Evolutionary conservation across 2,888 invertebrate species (phyloP).

Genomic region (Electrophaes corylata): DNA sequence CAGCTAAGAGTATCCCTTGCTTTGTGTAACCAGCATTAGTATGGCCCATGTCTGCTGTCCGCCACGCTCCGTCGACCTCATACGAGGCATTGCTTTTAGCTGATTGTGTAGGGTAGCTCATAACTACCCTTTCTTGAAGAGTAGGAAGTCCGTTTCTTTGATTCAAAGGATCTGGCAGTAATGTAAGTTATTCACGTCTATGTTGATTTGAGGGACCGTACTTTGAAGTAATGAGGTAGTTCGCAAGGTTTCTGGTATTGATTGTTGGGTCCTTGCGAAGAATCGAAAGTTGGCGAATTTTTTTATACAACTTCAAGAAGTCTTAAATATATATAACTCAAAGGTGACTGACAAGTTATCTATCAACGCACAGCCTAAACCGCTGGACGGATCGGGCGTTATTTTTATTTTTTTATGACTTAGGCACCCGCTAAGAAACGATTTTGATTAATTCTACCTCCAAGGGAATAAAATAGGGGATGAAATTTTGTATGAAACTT

Average conservation of each 20-base stretch:
- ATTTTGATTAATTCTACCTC: too few relatives aligned
- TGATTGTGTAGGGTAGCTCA: constrained; percentile 35
- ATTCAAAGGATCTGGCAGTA: constrained; percentile 28
- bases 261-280: background rate
- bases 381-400: too few relatives aligned
- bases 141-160: constrained; percentile 29
- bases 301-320: too few relatives aligned
- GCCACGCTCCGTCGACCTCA: constrained; percentile 31
- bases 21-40: constrained; percentile 17
- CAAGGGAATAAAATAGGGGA: too few relatives aligned
- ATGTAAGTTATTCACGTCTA: background rate
- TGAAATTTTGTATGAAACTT: too few relatives aligned
- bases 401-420: too few relatives aligned
- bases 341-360: too few relatives aligned
- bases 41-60: constrained; percentile 25
- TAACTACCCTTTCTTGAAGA: constrained; percentile 31
- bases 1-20: constrained; percentile 1
- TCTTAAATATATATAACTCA: too few relatives aligned
- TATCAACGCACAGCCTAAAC: too few relatives aligned
- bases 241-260: background rate
- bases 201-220: constrained; percentile 4
- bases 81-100: constrained; percentile 41
- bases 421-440: too few relatives aligned
- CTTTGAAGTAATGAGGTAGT: constrained; percentile 1
- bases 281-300: background rate